A percentile compares a stretch with the other conserved stretches of the same genome.
Evolutionary conservation across 2,888 invertebrate species (phyloP).

Genomic region (Onthophagus sagittarius): DNA sequence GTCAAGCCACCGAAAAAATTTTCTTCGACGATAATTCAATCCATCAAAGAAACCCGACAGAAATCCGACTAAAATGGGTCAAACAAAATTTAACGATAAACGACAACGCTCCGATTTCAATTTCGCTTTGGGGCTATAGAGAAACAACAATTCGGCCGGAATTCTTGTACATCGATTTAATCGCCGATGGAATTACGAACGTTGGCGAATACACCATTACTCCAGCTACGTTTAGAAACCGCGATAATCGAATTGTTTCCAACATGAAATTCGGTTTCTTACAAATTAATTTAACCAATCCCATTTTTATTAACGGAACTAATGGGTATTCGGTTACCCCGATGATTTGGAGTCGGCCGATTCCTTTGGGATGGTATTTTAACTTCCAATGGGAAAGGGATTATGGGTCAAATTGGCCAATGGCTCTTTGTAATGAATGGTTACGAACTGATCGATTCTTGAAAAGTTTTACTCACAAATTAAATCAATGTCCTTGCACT

Average conservation of each 20-base stretch:
- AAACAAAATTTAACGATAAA: constrained; percentile 81
- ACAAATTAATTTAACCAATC: constrained; percentile 81
- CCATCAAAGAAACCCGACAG: constrained; percentile 68
- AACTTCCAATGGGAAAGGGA: constrained; percentile 80
- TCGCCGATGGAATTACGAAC: constrained; percentile 56
- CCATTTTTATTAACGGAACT: constrained; percentile 51
- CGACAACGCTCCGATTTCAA: constrained; percentile 69
- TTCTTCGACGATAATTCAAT: constrained; percentile 72
- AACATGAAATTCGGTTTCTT: constrained; percentile 84
- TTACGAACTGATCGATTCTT: constrained; percentile 74
- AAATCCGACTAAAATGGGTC: constrained; percentile 80
- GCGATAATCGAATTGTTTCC: constrained; percentile 63
- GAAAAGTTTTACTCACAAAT: constrained; percentile 81
- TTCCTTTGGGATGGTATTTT: constrained; percentile 92
- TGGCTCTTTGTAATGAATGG: constrained; percentile 85
- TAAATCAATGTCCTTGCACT: constrained; percentile 87
- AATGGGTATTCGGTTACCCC: constrained; percentile 37
- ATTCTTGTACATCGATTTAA: constrained; percentile 72
- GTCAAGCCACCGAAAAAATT: constrained; percentile 80
- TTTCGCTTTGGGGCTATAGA: constrained; percentile 86
- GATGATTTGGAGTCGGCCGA: constrained; percentile 85
- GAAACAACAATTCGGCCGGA: constrained; percentile 80
- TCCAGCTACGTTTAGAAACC: constrained; percentile 67
- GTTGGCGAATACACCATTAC: constrained; percentile 67
- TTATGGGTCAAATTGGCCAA: constrained; percentile 79